phyloP scores from a whole-genome alignment of 2,888 invertebrate genomes.

The Dicranocentrus wangi region DNA sequence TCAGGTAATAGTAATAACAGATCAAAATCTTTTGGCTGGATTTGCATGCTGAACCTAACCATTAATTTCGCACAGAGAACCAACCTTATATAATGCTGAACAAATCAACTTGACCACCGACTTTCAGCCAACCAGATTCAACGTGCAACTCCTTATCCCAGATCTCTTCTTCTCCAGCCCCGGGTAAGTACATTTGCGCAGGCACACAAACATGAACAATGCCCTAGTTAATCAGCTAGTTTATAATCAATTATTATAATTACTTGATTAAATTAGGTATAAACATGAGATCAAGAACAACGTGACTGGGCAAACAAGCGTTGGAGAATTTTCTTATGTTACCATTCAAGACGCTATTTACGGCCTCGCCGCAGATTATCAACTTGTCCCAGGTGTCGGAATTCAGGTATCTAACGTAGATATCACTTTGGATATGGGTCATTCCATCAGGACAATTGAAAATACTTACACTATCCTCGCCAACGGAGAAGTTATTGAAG shows the following conservation, averaged over 20 bases:
- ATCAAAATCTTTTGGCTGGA: neutral
- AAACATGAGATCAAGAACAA: conserved; percentile 32
- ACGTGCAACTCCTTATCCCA: neutral
- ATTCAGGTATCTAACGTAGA: conserved; percentile 34
- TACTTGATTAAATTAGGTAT: too few species aligned
- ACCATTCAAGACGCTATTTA: conserved; percentile 8
- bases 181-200: too few species aligned
- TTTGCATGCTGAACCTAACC: neutral
- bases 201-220: neutral
- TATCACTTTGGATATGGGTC: conserved; percentile 26
- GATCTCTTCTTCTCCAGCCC: conserved; percentile 19
- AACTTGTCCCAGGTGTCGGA: conserved; percentile 17
- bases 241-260: too few species aligned
- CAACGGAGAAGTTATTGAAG: conserved; percentile 34
- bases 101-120: conserved; percentile 8
- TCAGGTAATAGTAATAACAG: conserved; percentile 20
- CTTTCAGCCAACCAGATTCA: neutral
- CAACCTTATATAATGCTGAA: neutral
- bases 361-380: conserved; percentile 31
- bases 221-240: too few species aligned
- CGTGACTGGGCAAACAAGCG: neutral
- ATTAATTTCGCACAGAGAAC: conserved; percentile 5
- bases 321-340: conserved; percentile 7
- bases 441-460: conserved; percentile 17
- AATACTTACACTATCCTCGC: conserved; percentile 1